phyloP scores from a whole-genome alignment of 1,140 invertebrate genomes.

The Platyura marginata region DNA sequence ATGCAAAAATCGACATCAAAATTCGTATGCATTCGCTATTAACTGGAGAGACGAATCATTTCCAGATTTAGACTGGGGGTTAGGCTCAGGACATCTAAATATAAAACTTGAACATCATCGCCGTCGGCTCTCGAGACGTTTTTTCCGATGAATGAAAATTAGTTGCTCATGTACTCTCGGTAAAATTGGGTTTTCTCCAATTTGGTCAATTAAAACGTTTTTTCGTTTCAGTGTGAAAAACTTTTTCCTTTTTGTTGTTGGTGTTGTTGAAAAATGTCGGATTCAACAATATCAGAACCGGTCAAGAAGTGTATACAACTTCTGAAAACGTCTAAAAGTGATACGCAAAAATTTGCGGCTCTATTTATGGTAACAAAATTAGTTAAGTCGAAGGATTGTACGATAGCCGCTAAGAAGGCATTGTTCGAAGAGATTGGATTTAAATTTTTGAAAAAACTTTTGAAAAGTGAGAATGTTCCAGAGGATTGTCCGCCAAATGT shows the following conservation, averaged over 20 bases:
- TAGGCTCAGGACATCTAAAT: not conserved
- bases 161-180: no score
- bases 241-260: no score
- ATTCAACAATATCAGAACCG: constrained; percentile 44
- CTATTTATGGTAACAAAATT: constrained; percentile 80
- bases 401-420: constrained; percentile 45
- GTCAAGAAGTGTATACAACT: constrained; percentile 66
- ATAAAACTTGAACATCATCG: no score
- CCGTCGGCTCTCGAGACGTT: no score
- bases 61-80: not conserved
- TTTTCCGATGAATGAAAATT: no score
- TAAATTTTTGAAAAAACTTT: constrained; percentile 58
- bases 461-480: constrained; percentile 52
- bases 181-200: no score
- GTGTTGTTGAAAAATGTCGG: constrained; percentile 37
- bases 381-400: constrained; percentile 61
- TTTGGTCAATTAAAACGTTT: no score
- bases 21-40: not conserved
- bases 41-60: not conserved
- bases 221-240: no score
- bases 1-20: no score
- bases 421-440: constrained; percentile 78
- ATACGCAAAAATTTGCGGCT: constrained; percentile 81
- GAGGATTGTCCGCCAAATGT: constrained; percentile 69
- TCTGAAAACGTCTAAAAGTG: constrained; percentile 53